Base-by-base conservation (phyloP, 1,140 invertebrate species). In the Hylaeus volcanicus region DNA sequence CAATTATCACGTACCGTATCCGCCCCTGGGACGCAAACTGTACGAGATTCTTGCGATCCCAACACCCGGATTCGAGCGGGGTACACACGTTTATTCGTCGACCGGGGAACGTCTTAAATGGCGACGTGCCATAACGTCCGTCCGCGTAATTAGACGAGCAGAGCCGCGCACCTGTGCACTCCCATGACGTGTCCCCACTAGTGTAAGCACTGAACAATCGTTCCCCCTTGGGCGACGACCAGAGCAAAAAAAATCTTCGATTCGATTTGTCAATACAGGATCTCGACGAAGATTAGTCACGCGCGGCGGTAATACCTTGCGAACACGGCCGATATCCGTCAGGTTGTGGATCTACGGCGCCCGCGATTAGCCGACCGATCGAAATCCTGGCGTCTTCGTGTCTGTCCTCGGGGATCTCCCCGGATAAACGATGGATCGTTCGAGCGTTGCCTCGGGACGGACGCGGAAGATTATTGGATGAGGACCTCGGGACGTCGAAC, bases 251-350 rank as follows among this genome's bases (percentile, higher is more conserved):
- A 88, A 77, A 70, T 78, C 68, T 76, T 60, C 43, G 60, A 64
- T 74, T 81, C 84, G 86, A 90, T 90, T 90, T 89, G 89, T 90
- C 88, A 89, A 89, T 89, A 89, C 86, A 83, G 89, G 85, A 89
- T 90, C 89, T 89, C 82, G 79, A 43, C 55, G 82, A 74, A 87
- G 82, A 89, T 90, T 90, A 89, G 88, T 90, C 89, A 90, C 88
- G 83, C 85, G 80, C 83, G 73, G 75, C 77, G 82, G 86, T 86
- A 82, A 90, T 89, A 82, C 76, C 82, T 76, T 69, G 74, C 74
- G 79, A 43, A 55, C 70, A 68, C 72, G 11, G 41, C 41, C 15
- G 74, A 43, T 87, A 79, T 77, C 71, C 70, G 74, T 83, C 66
- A 74, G 70, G 66, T 26, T 26, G 15, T 74, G 15, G 51, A 79